Conservation (phyloP, 2,113 vertebrate genomes). For the Microcebus jonahi region DNA sequence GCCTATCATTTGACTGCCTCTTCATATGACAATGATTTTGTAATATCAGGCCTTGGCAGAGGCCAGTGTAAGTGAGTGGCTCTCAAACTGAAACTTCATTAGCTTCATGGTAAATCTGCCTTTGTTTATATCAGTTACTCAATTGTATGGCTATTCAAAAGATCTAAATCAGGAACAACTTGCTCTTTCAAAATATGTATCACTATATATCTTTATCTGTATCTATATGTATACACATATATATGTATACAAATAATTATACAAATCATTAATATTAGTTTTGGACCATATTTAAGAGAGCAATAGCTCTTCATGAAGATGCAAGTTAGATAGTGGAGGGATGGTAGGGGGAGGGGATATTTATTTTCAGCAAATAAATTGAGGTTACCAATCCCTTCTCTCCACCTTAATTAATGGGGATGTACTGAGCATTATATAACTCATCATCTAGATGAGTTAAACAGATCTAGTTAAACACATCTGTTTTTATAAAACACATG, state of each 20-base stretch:
- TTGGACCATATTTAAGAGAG: neutral
- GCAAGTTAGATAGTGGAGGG: neutral
- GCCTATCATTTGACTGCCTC: neutral
- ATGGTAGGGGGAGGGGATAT: neutral
- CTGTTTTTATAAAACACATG: no score
- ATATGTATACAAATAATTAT: neutral
- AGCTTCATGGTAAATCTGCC: neutral
- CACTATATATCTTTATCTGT: neutral
- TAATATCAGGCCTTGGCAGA: neutral
- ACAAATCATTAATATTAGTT: neutral
- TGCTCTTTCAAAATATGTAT: neutral
- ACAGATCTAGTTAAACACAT: no score
- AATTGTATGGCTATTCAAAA: neutral
- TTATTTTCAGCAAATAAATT: slow-evolving; percentile 5
- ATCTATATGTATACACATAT: neutral
- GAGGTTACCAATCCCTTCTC: neutral
- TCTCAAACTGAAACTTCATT: neutral
- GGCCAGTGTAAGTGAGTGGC: neutral
- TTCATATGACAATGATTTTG: neutral
- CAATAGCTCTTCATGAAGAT: neutral
- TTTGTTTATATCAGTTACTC: neutral
- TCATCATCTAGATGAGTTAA: neutral
- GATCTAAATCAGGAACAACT: neutral
- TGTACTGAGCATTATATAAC: neutral
- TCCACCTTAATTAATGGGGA: neutral